Base-by-base conservation (phyloP, 1,140 invertebrate species). In the Lycorma delicatula region DNA sequence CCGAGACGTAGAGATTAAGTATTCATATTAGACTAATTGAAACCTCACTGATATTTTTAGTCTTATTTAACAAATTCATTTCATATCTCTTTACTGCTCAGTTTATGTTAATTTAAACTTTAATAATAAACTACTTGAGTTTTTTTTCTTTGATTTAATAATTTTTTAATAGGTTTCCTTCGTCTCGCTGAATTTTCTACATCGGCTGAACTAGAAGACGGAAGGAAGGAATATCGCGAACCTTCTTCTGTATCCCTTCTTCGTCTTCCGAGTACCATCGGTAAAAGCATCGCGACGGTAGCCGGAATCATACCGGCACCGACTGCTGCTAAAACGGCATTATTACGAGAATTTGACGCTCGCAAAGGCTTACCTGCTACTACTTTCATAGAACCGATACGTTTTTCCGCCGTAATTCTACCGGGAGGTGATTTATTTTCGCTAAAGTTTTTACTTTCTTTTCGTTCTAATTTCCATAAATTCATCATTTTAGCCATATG, bases 271-370 rank as follows among this genome's bases (percentile, higher is more conserved):
- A 87, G 72, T 67, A 86, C 81, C 77, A 87, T 83, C 1, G 86
- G 86, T 27, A 87, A 79, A 60, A 87, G 77, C 81, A 87, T 83
- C 1, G 85, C 85, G 80, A 89, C 83, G 0, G 85, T 86, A 0
- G 85, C 86, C 16, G 86, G 85, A 28, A 89, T 70, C 80, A 87
- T 84, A 1, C 85, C 85, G 26, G 85, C 85, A 1, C 84, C 81
- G 4, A 87, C 83, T 3, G 85, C 85, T 7, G 85, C 84, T 38
- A 87, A 65, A 3, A 64, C 34, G 1, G 64, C 60, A 2, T 56
- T 52, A 38, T 54, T 57, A n/a, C 54, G 41, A 11, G 41, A 16
- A 18, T 44, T 44, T 1, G 41, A 1, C 1, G 41, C 5, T 11
- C 23, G 41, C 7, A 18, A 16, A 1, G 16, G 41, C 18, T 22